phyloP scores from a whole-genome alignment of 2,113 vertebrate genomes.

The Urocitellus parryii region DNA sequence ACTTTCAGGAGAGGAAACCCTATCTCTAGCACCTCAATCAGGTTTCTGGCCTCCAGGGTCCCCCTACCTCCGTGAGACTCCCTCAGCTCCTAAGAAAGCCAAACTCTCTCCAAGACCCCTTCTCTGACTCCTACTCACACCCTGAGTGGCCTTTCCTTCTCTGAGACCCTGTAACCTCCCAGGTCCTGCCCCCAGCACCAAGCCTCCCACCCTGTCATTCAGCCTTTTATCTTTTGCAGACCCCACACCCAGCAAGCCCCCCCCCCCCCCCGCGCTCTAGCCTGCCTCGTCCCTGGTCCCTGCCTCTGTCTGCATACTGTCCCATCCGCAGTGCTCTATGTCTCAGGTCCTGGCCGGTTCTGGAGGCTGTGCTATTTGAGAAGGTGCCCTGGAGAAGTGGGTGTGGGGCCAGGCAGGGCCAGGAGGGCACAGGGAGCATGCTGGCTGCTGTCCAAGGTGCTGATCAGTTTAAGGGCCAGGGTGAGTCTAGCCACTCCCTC shows the following conservation, averaged over 20 bases:
- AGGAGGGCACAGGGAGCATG: background rate
- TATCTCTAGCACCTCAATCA: background rate
- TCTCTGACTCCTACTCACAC: background rate
- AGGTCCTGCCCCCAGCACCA: background rate
- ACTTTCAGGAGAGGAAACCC: background rate
- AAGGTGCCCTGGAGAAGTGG: background rate
- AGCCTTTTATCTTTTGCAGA: background rate
- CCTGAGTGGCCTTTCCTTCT: background rate
- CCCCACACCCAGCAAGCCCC: background rate
- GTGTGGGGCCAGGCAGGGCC: conserved; percentile 26
- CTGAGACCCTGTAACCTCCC: background rate
- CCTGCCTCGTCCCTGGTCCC: background rate
- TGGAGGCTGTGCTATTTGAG: conserved; percentile 57
- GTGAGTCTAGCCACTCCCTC: background rate
- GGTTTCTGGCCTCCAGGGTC: background rate
- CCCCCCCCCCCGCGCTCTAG: background rate
- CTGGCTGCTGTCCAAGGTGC: conserved; percentile 78
- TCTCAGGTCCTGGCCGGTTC: background rate
- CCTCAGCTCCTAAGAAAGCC: background rate
- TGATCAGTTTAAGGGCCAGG: background rate
- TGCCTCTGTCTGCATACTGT: background rate
- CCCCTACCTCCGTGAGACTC: background rate
- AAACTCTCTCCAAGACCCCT: rapidly evolving
- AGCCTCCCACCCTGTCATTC: background rate
- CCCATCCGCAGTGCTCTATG: background rate